A percentile compares a stretch with the other conserved stretches of the same genome.
Evolutionary conservation across 2,888 invertebrate genomes (phyloP).

Genomic region (Cataglyphis rosenhaueri): DNA sequence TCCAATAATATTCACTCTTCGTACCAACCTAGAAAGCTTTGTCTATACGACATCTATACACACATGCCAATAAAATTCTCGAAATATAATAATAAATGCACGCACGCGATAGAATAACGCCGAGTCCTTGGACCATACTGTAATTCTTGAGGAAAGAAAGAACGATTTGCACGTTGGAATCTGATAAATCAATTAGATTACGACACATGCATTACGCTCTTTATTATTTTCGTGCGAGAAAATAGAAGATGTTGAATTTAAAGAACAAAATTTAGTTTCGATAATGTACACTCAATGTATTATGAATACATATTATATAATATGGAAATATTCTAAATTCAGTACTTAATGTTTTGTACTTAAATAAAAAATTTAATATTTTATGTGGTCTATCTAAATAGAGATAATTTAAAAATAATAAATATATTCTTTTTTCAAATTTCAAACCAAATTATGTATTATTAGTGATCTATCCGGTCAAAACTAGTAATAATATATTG

Average conservation of each 20-base stretch:
- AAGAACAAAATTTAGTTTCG: not conserved
- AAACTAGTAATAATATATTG: not conserved
- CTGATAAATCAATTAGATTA: not conserved
- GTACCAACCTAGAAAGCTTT: not conserved
- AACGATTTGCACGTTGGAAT: conserved; percentile 4
- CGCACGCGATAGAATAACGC: conserved; percentile 23
- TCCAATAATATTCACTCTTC: conserved; percentile 41
- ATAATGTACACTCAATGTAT: not conserved
- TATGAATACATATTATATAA: not conserved
- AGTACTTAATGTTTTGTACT: not conserved
- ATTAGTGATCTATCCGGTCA: not conserved
- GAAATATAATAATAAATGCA: conserved; percentile 15
- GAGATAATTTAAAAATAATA: not conserved
- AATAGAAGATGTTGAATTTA: not conserved
- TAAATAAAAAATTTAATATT: not conserved
- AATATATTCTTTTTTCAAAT: conserved; percentile 5
- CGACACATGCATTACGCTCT: not conserved
- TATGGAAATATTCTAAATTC: not conserved
- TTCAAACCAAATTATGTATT: not conserved
- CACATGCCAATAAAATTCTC: conserved; percentile 9
- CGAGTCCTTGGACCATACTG: not conserved
- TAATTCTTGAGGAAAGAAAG: not conserved
- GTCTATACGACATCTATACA: not conserved
- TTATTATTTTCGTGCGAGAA: not conserved
- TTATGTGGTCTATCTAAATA: not conserved